phyloP scores from a whole-genome alignment of 2,113 vertebrate species.

The Otis tarda region DNA sequence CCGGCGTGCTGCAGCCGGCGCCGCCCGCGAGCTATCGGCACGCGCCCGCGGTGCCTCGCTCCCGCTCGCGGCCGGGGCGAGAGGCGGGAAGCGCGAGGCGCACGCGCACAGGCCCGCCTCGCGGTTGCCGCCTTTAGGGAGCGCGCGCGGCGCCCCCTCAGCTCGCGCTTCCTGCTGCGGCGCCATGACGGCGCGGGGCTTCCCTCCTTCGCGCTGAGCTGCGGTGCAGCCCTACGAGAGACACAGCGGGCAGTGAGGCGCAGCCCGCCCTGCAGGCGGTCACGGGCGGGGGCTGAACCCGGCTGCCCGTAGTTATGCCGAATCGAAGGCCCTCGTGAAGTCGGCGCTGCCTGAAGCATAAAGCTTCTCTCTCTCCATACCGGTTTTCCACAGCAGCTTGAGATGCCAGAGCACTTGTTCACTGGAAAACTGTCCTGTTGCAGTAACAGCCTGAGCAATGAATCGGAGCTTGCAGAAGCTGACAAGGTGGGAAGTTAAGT shows the following conservation, averaged over 20 bases:
- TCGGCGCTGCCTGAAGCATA: rapidly evolving
- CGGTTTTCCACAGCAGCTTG: not conserved
- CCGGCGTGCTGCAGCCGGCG: too few relatives aligned
- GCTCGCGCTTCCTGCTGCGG: too few relatives aligned
- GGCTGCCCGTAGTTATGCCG: rapidly evolving
- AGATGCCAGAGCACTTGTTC: too few relatives aligned
- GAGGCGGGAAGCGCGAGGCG: not conserved
- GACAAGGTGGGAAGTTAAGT: not conserved
- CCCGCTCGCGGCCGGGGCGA: not conserved
- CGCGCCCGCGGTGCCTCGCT: too few relatives aligned
- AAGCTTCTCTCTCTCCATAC: too few relatives aligned
- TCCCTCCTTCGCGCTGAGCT: not conserved
- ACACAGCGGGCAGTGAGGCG: rapidly evolving
- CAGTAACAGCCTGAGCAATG: not conserved
- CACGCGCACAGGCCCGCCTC: not conserved
- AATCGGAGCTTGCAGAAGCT: rapidly evolving
- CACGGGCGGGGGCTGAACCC: too few relatives aligned
- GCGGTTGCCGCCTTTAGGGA: not conserved
- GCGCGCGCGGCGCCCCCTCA: not conserved
- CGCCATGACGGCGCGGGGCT: too few relatives aligned
- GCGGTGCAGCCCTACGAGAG: too few relatives aligned
- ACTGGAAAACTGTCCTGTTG: rapidly evolving
- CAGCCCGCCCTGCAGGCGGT: not conserved
- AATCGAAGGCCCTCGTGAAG: not conserved
- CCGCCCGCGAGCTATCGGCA: too few relatives aligned